phyloP scores from a whole-genome alignment of 2,888 invertebrate genomes.

The Conus canariensis region DNA sequence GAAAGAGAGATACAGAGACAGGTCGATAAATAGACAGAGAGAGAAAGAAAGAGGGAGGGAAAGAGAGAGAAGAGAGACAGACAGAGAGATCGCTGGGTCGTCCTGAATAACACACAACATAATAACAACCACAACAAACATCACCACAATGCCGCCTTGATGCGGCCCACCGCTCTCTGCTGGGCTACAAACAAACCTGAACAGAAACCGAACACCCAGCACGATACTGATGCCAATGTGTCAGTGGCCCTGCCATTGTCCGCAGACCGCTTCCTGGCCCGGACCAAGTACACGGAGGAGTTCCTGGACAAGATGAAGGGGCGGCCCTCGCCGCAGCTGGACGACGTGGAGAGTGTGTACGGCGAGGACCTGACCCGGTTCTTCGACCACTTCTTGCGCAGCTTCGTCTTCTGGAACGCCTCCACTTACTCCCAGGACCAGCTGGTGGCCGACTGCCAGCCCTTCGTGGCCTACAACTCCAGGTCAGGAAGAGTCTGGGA shows the following conservation, averaged over 20 bases:
- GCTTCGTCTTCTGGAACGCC: conserved; percentile 28
- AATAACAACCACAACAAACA: too few species aligned
- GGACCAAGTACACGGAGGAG: neutral
- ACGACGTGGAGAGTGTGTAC: neutral
- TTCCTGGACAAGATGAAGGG: conserved; percentile 27
- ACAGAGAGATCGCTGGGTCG: too few species aligned
- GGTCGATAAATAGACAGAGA: too few species aligned
- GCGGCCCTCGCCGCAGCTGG: neutral
- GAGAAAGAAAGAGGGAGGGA: too few species aligned
- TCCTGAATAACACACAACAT: too few species aligned
- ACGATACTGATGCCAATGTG: too few species aligned
- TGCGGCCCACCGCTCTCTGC: too few species aligned
- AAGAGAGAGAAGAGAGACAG: too few species aligned
- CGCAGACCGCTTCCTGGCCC: conserved; percentile 5
- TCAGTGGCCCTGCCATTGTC: neutral
- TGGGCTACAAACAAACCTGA: too few species aligned
- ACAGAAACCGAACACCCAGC: too few species aligned
- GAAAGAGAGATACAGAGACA: too few species aligned
- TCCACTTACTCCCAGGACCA: neutral
- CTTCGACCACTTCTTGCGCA: neutral
- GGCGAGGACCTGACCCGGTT: neutral
- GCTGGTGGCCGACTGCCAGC: conserved; percentile 12
- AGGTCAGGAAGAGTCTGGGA: neutral
- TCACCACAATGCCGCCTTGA: too few species aligned
- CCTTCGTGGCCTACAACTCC: neutral